Percentiles rank a stretch among this genome's conserved stretches.
Conservation (phyloP, 2,888 invertebrate genomes). For the Chrysodeixis includens region DNA sequence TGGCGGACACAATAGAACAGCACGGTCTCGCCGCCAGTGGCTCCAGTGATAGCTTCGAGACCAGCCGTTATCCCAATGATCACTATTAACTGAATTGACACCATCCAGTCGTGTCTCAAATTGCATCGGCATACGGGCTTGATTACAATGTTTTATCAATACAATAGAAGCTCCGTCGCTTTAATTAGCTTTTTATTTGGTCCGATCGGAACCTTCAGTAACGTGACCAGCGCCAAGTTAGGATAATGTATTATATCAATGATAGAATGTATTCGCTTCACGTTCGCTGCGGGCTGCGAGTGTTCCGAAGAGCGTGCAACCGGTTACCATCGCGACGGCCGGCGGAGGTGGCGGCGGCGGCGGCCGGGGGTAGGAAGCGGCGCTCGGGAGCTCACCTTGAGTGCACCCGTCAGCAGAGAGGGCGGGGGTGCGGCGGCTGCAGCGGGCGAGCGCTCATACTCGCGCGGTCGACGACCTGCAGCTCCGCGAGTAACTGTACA, state of each 20-base stretch:
- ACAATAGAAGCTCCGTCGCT: conserved; percentile 31
- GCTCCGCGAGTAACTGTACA: conserved; percentile 72
- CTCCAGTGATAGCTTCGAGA: not conserved
- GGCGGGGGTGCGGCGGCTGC: conserved; percentile 65
- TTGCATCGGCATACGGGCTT: conserved; percentile 22
- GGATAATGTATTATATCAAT: conserved; percentile 25
- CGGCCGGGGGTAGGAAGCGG: conserved; percentile 30
- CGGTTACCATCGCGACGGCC: conserved; percentile 38
- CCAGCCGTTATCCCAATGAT: conserved; percentile 13
- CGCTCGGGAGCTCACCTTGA: conserved; percentile 72
- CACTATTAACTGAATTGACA: conserved; percentile 30
- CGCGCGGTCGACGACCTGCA: conserved; percentile 84
- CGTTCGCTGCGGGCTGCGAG: conserved; percentile 13
- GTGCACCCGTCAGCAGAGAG: conserved; percentile 59
- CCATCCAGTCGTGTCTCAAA: conserved; percentile 5
- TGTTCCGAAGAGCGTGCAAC: conserved; percentile 35
- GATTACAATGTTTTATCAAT: conserved; percentile 42
- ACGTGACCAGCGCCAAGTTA: conserved; percentile 18
- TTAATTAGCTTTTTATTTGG: conserved; percentile 18
- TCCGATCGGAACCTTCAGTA: conserved; percentile 14
- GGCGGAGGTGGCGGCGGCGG: conserved; percentile 8
- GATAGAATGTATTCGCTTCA: conserved; percentile 17
- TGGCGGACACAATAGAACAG: conserved; percentile 39
- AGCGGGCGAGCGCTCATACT: conserved; percentile 79
- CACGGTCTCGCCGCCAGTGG: conserved; percentile 11